A percentile compares a stretch with the other conserved stretches of the same genome.
Evolutionary conservation across 2,888 invertebrate species (phyloP).

Genomic region (Synanthedon tipuliformis): DNA sequence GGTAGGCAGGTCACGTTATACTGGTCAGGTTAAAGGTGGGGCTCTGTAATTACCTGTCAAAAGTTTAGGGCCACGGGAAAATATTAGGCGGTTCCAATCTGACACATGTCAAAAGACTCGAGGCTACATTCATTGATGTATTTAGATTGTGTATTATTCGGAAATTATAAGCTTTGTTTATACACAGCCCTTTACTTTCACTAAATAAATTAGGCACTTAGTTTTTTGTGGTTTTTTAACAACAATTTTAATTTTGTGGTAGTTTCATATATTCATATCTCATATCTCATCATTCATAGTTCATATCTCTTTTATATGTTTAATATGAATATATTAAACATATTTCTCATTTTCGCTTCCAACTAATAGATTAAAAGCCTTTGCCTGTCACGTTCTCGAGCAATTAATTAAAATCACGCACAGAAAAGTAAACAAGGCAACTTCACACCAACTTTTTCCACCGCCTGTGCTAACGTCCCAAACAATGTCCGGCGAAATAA

Average conservation of each 20-base stretch:
- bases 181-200: too few species aligned
- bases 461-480: background rate
- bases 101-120: constrained; percentile 7
- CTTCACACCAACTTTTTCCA: background rate
- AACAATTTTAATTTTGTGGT: too few species aligned
- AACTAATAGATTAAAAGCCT: too few species aligned
- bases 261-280: too few species aligned
- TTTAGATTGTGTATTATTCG: too few species aligned
- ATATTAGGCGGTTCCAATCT: constrained; percentile 16
- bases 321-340: too few species aligned
- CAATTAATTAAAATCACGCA: background rate
- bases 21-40: constrained; percentile 3
- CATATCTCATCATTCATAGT: too few species aligned
- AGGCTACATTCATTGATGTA: background rate
- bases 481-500: background rate
- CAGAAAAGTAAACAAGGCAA: background rate
- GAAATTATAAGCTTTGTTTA: too few species aligned
- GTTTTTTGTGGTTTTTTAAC: too few species aligned
- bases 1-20: background rate
- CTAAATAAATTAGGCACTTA: too few species aligned
- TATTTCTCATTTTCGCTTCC: too few species aligned
- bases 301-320: too few species aligned
- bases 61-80: constrained; percentile 16
- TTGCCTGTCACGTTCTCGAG: background rate
- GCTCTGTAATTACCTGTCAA: constrained; percentile 17